These are phyloP conservation scores for Polypterus bichir DNA, from an alignment of 2,113 vertebrate species.

Conservation along the genomic window DNA sequence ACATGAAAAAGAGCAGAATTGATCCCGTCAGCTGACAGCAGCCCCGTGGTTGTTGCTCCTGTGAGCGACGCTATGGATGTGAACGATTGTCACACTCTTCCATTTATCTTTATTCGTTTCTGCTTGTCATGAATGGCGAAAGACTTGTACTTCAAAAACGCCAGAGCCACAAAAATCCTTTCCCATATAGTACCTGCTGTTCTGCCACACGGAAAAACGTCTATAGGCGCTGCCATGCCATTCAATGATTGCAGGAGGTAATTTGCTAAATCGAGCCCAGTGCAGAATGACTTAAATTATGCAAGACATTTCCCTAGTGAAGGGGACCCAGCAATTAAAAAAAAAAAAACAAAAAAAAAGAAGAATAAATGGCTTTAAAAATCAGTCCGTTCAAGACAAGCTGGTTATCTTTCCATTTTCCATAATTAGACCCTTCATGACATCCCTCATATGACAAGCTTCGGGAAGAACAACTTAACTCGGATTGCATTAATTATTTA, in stretches of 20 bases:
- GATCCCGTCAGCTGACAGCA: too few relatives aligned
- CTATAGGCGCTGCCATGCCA: too few relatives aligned
- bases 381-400: neutral
- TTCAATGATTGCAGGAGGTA: neutral
- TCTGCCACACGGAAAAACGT: too few relatives aligned
- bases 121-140: neutral
- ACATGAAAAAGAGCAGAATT: too few relatives aligned
- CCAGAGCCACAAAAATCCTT: neutral
- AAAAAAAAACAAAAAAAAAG: conserved; percentile 5
- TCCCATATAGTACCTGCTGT: neutral
- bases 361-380: conserved; percentile 12
- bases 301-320: neutral
- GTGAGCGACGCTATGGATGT: too few relatives aligned
- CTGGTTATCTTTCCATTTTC: neutral
- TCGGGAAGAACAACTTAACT: conserved; percentile 28
- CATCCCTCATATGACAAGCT: conserved; percentile 21
- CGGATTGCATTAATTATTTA: conserved; percentile 45
- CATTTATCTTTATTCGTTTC: neutral
- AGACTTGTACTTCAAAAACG: neutral
- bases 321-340: conserved; percentile 11
- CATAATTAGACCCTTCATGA: neutral
- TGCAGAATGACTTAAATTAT: neutral
- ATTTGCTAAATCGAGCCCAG: neutral
- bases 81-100: too few relatives aligned
- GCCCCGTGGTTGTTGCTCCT: too few relatives aligned